Evolutionary conservation across 2,888 invertebrate species (phyloP).

Genomic region (Tinea semifulvella): DNA sequence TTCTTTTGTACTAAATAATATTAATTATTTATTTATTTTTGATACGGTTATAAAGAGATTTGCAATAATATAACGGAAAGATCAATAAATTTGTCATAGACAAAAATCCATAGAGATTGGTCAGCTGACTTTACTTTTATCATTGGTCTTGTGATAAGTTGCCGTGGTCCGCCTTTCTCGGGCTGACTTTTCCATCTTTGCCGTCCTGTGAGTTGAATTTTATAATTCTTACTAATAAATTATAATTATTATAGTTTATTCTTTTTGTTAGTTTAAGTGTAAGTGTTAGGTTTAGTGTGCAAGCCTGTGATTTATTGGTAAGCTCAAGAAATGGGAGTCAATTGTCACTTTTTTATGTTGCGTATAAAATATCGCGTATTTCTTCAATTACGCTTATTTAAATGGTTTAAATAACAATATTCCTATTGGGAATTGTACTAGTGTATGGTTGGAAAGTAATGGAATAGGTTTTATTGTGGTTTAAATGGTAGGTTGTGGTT

Average conservation of each 20-base stretch:
- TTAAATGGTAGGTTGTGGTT: background rate
- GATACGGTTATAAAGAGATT: too few relatives aligned
- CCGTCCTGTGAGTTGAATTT: conserved; percentile 52
- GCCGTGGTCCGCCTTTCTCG: conserved; percentile 64
- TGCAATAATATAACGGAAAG: conserved; percentile 23
- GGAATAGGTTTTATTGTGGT: background rate
- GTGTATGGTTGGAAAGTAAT: too few relatives aligned
- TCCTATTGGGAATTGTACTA: background rate
- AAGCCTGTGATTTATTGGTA: conserved; percentile 3
- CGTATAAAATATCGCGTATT: background rate
- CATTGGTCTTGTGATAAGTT: conserved; percentile 67
- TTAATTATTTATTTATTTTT: too few relatives aligned
- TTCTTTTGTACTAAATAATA: too few relatives aligned
- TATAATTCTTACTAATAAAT: conserved; percentile 24
- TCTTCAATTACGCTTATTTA: too few relatives aligned
- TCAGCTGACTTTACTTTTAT: conserved; percentile 66
- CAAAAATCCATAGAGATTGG: conserved; percentile 47
- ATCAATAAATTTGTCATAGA: conserved; percentile 30
- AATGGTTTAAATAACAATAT: too few relatives aligned
- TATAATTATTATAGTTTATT: conserved; percentile 27
- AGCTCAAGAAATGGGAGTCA: background rate
- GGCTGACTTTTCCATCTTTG: conserved; percentile 60
- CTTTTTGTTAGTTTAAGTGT: too few relatives aligned
- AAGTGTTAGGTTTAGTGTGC: conserved; percentile 1
- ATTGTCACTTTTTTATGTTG: too few relatives aligned